Percentiles rank a stretch among this genome's conserved stretches.
These are phyloP conservation scores for Triplophysa tibetana DNA, from an alignment of 2,113 vertebrate species.

Conservation along the genomic window DNA sequence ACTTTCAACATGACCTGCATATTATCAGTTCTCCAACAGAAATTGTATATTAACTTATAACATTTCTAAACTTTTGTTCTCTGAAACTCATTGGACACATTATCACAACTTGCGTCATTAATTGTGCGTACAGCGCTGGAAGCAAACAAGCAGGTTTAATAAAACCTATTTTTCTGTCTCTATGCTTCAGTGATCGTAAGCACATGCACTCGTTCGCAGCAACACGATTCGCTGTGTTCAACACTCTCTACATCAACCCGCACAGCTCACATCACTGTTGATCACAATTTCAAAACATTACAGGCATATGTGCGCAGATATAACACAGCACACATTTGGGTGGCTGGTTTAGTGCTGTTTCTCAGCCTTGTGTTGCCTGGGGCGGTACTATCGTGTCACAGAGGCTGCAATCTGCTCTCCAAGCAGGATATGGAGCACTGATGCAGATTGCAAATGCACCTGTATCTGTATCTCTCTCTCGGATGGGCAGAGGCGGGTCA, in stretches of 20 bases:
- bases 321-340: constrained; percentile 8
- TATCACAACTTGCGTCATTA: neutral
- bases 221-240: constrained; percentile 18
- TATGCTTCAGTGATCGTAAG: constrained; percentile 28
- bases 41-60: too few relatives aligned
- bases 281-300: constrained; percentile 36
- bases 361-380: constrained; percentile 17
- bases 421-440: constrained; percentile 13
- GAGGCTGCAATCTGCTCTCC: constrained; percentile 34
- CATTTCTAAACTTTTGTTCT: neutral
- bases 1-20: too few relatives aligned
- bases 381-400: constrained; percentile 9
- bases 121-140: neutral
- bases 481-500: constrained; percentile 53
- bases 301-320: constrained; percentile 8
- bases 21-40: too few relatives aligned
- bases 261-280: constrained; percentile 32
- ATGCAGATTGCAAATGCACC: constrained; percentile 45
- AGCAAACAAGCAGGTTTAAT: constrained; percentile 34
- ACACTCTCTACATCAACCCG: constrained; percentile 32
- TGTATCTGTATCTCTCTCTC: constrained; percentile 52
- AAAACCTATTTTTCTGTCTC: constrained; percentile 34
- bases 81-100: neutral
- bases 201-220: constrained; percentile 38
- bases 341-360: constrained; percentile 15